These are phyloP conservation scores for Morpho helenor DNA, from an alignment of 2,888 invertebrate genomes.

Conservation along the genomic window DNA sequence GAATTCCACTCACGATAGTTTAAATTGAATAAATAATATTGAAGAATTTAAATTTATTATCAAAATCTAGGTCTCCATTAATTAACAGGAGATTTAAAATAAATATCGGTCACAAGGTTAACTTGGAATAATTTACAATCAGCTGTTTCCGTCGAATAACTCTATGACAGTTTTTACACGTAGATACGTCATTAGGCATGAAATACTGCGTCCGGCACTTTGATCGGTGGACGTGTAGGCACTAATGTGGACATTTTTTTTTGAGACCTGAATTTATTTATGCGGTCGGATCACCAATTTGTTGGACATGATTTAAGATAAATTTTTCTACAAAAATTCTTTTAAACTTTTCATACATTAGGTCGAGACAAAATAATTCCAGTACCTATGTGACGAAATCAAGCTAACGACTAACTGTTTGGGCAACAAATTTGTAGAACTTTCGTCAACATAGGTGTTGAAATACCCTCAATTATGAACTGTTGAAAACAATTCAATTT, in stretches of 20 bases:
- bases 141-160: constrained; percentile 35
- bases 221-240: constrained; percentile 31
- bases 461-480: no score
- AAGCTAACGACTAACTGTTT: no score
- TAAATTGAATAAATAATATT: no score
- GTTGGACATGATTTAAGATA: constrained; percentile 6
- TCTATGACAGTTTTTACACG: constrained; percentile 24
- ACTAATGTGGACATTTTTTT: constrained; percentile 21
- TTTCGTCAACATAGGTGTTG: no score
- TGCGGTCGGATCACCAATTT: constrained; percentile 17
- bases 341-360: no score
- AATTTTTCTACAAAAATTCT: not conserved
- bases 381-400: no score
- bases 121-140: constrained; percentile 33
- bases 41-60: not conserved
- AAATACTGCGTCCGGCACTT: constrained; percentile 44
- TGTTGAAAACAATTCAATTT: no score
- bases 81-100: constrained; percentile 17
- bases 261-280: constrained; percentile 26
- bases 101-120: constrained; percentile 39
- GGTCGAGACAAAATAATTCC: no score
- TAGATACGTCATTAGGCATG: constrained; percentile 30
- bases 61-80: constrained; percentile 8
- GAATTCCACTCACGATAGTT: no score
- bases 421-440: no score